phyloP scores from a whole-genome alignment of 2,113 vertebrate species.

The Cettia cetti region DNA sequence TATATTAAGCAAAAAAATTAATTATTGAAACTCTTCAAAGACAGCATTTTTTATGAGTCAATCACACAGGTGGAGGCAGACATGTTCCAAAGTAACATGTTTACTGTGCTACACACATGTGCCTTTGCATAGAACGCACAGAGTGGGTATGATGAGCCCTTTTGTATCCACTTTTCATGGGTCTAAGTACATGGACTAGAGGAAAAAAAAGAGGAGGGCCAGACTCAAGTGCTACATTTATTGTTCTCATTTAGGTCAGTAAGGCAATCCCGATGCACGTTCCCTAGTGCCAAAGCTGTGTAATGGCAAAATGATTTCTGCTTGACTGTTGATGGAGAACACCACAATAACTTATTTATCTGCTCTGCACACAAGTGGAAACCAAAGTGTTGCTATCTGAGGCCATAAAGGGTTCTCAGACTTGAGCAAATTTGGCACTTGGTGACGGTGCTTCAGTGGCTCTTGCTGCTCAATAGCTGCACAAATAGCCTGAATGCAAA shows the following conservation, averaged over 20 bases:
- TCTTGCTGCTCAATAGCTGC: constrained; percentile 13
- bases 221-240: neutral
- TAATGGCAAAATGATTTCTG: neutral
- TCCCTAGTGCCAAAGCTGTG: neutral
- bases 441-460: neutral
- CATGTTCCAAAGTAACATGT: neutral
- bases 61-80: neutral
- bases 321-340: neutral
- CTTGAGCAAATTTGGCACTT: constrained; percentile 2
- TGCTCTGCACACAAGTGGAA: neutral
- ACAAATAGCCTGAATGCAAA: constrained; percentile 7
- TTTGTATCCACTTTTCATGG: neutral
- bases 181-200: neutral
- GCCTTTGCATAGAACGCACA: neutral
- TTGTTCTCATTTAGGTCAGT: neutral
- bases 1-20: neutral
- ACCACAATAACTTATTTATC: constrained; percentile 19
- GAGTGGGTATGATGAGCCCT: neutral
- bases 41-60: neutral
- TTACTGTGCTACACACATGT: neutral
- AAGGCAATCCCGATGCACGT: neutral
- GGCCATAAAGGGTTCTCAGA: constrained; percentile 1
- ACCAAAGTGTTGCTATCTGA: neutral
- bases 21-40: neutral
- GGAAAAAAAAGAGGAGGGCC: neutral